Conservation (phyloP, 2,113 vertebrate species). For the Tautogolabrus adspersus region DNA sequence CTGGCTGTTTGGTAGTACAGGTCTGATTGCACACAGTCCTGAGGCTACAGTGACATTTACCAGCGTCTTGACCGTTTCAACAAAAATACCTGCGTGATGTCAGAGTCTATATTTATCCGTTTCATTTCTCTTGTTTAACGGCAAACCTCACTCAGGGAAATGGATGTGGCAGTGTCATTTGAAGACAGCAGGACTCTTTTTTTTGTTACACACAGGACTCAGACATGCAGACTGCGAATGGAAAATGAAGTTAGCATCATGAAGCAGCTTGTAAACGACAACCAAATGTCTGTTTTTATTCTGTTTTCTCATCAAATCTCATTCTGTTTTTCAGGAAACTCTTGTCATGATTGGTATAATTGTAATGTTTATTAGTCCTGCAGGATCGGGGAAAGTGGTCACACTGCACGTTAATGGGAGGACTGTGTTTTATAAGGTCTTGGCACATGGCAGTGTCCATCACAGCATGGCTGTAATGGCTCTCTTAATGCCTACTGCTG, state of each 20-base stretch:
- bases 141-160: not conserved
- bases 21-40: constrained; percentile 17
- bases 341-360: not conserved
- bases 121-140: constrained; percentile 2
- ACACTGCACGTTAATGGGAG: not conserved
- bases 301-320: not conserved
- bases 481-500: constrained; percentile 58
- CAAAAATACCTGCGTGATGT: not conserved
- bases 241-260: not conserved
- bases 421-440: constrained; percentile 1
- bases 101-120: not conserved
- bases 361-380: constrained; percentile 3
- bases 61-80: constrained; percentile 13
- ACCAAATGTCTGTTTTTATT: not conserved
- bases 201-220: not conserved
- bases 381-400: not conserved
- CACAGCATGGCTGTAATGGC: constrained; percentile 61
- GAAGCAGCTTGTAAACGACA: constrained; percentile 21
- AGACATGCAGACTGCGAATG: not conserved
- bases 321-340: constrained; percentile 7
- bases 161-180: constrained; percentile 10
- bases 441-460: constrained; percentile 43
- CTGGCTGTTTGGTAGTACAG: not conserved
- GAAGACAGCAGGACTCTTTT: constrained; percentile 3
- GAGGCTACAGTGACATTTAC: constrained; percentile 42